Base-by-base conservation (phyloP, 1,140 invertebrate genomes). In the Ceratina japonica region DNA sequence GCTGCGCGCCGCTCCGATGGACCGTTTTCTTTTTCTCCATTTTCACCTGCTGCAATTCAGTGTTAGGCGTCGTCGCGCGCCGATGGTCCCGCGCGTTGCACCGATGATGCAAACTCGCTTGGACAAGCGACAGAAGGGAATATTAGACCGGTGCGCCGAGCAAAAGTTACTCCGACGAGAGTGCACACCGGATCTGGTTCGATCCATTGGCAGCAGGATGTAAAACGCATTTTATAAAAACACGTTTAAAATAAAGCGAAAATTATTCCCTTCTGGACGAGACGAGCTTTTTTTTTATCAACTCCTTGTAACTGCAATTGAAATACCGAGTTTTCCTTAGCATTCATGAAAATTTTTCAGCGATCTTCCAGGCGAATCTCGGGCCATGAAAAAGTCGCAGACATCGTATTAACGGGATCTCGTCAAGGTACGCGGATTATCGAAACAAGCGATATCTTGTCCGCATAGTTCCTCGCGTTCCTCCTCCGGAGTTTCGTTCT, bases 61-160 rank as follows among this genome's bases (percentile, higher is more conserved):
- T 54, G 56, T 77, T 70, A 77, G 75, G 75, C 20, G 37, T 18
- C 27, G 44, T 54, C 52, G 52, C 20, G 20, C 66, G 16, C 66
- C 52, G 27, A 37, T 31, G 54, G 4, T 1, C 27, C 24, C 16
- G 54, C 16, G 54, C 18, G 3, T 22, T 22, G 20, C 69, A 2
- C 7, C 27, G 31, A 12, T 22, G n/a, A 22, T 49, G 71, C n/a
- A 63, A 74, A 74, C 71, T 27, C 22, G 44, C 18, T 52, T 24
- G 59, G 37, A 54, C 49, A 66, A 68, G 49, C 49, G 51, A 20
- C 18, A 5, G 71, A 63, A 63, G 37, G 13, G 59, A 73, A 73
- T 62, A 63, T 63, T 73, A 63, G 31, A 24, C 5, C 5, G n/a
- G 18, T 24, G 31, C 10, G n/a, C 2, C n/a, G 37, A 12, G 16